Conservation (phyloP, 2,888 invertebrate genomes). For the Thymelicus acteon region DNA sequence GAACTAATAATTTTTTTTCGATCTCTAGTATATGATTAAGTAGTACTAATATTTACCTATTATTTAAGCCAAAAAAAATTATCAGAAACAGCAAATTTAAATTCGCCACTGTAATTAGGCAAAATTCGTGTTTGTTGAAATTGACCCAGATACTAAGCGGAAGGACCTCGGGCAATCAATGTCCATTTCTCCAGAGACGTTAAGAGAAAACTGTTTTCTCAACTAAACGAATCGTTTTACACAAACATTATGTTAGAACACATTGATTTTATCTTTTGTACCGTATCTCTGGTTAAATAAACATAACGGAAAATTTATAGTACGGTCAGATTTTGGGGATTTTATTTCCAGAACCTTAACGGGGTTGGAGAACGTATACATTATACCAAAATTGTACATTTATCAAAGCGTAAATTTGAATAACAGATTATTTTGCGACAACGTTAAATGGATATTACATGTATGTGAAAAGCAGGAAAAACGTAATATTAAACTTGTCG, state of each 20-base stretch:
- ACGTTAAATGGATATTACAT: constrained; percentile 25
- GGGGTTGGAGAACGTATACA: constrained; percentile 20
- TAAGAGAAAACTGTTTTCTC: not conserved
- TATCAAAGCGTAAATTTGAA: constrained; percentile 31
- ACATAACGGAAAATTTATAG: constrained; percentile 26
- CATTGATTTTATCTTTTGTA: not conserved
- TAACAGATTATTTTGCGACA: constrained; percentile 31
- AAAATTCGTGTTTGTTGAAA: no score
- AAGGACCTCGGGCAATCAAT: no score
- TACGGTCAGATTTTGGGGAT: constrained; percentile 22
- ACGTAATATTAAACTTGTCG: not conserved
- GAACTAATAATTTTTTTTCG: no score
- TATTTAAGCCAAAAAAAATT: no score
- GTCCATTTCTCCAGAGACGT: no score
- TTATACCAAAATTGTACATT: constrained; percentile 17
- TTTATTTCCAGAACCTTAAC: constrained; percentile 22
- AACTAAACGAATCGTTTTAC: not conserved
- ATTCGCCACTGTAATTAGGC: no score
- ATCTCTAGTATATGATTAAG: no score
- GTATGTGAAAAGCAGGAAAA: constrained; percentile 12
- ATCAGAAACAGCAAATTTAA: no score
- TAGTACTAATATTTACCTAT: no score
- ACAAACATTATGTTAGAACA: not conserved
- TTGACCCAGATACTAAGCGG: no score
- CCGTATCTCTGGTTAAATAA: constrained; percentile 17